Base-by-base conservation (phyloP, 2,888 invertebrate species). In the Tribolium freemani region DNA sequence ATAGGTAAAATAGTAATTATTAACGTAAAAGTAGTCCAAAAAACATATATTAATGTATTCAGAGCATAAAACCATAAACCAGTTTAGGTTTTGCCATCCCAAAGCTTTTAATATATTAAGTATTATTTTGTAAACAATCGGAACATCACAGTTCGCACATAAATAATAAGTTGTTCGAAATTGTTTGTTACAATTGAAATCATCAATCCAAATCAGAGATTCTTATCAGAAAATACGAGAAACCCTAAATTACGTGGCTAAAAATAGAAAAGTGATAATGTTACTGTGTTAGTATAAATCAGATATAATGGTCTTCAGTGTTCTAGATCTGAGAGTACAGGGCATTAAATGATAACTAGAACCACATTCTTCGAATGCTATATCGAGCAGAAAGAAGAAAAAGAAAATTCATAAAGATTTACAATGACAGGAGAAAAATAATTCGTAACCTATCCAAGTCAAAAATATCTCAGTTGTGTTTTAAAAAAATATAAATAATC, bases 311-410 rank as follows among this genome's bases (percentile, higher is more conserved):
- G 44, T 46, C 11, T 30, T 45, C 48, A 48, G 10, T 48, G 60
- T 60, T 46, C 45, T 58, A 58, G 58, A 58, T 58, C 16, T 45
- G 46, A 60, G 60, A 60, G 9, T 58, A 58, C 53, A 50, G n/a
- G 38, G 38, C 53, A 51, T 11, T 51, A 53, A 53, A 64, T 64
- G 61, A 61, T 56, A 63, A 61, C 54, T 53, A 63, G 70, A 63
- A 70, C 63, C 69, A 21, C 60, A 69, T 69, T 69, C 69, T 69
- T 60, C 51, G 38, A 58, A 69, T 58, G 68, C 60, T 50, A 51
- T 16, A 58, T 44, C 38, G 51, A 21, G 50, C 45, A 46, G 11
- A 60, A 20, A 26, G 8, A 60, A 20, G 30, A 60, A 48, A 45
- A 60, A 60, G 21, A 60, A 46, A 44, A 20, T 21, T 46, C 10